Percentiles rank a stretch among this genome's conserved stretches.
phyloP scores from a whole-genome alignment of 2,888 invertebrate species.

The Eilema griseolum region DNA sequence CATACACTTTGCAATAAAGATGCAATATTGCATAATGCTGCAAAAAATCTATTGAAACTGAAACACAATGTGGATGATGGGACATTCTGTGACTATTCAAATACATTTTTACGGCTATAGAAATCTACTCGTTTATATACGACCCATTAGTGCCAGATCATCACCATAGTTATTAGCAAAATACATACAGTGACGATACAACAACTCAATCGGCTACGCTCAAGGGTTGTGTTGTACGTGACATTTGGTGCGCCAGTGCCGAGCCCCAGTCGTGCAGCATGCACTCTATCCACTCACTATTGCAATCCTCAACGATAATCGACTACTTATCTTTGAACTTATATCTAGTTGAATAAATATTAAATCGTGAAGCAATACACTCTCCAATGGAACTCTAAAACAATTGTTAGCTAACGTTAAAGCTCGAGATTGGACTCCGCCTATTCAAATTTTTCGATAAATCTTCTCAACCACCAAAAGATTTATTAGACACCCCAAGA shows the following conservation, averaged over 20 bases:
- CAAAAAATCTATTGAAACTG: background rate
- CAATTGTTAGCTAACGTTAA: slow-evolving; percentile 27
- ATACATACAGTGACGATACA: slow-evolving; percentile 34
- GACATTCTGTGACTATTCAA: background rate
- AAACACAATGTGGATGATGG: slow-evolving; percentile 8
- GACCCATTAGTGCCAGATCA: slow-evolving; percentile 32
- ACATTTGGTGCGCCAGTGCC: slow-evolving; percentile 59
- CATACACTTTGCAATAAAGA: background rate
- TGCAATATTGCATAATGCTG: slow-evolving; percentile 1
- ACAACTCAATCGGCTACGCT: slow-evolving; percentile 51
- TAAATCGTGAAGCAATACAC: slow-evolving; percentile 36
- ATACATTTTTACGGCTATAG: slow-evolving; percentile 17
- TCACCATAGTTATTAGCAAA: slow-evolving; percentile 35
- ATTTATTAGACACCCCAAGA: slow-evolving; percentile 46
- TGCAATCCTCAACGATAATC: slow-evolving; percentile 58
- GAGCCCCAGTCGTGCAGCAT: slow-evolving; percentile 55
- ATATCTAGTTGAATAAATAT: slow-evolving; percentile 45
- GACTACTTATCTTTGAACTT: slow-evolving; percentile 49
- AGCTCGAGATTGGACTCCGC: slow-evolving; percentile 30
- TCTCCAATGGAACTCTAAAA: slow-evolving; percentile 26
- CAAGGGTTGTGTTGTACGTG: slow-evolving; percentile 54
- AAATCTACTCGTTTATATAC: slow-evolving; percentile 3
- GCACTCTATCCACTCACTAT: slow-evolving; percentile 43
- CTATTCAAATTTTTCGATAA: slow-evolving; percentile 42
- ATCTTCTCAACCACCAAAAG: slow-evolving; percentile 43